A percentile compares a stretch with the other conserved stretches of the same genome.
These are phyloP conservation scores for Oreotrochilus melanogaster DNA, from an alignment of 2,113 vertebrate genomes.

Conservation along the genomic window DNA sequence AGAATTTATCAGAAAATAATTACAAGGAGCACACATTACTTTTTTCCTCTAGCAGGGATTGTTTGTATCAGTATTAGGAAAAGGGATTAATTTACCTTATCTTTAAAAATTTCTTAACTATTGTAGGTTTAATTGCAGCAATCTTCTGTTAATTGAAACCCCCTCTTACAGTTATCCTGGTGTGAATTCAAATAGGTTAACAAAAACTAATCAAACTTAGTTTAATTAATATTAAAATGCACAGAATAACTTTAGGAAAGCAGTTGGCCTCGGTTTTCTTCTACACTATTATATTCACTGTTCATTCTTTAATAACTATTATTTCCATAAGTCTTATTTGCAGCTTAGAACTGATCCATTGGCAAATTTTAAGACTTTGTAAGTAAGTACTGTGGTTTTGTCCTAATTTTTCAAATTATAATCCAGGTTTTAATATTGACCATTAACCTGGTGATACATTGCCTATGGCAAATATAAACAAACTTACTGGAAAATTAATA, in stretches of 20 bases:
- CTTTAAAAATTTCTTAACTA: background rate
- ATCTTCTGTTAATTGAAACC: background rate
- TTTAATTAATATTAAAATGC: background rate
- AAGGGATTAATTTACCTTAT: background rate
- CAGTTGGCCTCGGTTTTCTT: background rate
- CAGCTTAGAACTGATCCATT: background rate
- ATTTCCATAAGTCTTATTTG: background rate
- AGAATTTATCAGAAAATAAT: background rate
- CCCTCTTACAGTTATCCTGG: background rate
- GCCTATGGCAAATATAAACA: background rate
- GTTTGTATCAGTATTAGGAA: background rate
- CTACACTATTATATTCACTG: background rate
- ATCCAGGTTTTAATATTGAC: background rate
- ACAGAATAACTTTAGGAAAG: background rate
- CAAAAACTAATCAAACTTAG: background rate
- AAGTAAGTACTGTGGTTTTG: background rate
- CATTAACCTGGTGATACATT: background rate
- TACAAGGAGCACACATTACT: background rate
- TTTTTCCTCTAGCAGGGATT: background rate
- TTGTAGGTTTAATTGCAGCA: background rate
- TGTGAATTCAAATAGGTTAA: background rate
- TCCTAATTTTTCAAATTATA: background rate
- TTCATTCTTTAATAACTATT: background rate
- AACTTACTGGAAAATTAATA: background rate
- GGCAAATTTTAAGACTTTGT: background rate